Conservation (phyloP, 2,113 vertebrate genomes). For the human region DNA sequence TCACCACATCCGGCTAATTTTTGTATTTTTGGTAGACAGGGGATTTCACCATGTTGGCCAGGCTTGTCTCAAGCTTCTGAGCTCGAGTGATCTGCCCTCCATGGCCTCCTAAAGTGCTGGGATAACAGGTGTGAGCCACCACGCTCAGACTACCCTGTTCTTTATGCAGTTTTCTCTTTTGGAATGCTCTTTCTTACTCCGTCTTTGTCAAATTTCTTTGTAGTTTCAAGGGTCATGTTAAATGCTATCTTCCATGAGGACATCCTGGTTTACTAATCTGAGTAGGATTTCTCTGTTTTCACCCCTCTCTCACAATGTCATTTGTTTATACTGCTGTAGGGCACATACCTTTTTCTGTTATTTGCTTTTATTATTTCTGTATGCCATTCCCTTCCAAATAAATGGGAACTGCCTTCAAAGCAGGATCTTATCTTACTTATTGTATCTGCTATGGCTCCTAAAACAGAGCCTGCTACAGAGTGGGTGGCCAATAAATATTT, state of each 20-base stretch:
- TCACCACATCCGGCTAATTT: too few relatives aligned
- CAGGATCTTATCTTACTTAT: not conserved
- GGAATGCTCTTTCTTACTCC: not conserved
- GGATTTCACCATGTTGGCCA: too few relatives aligned
- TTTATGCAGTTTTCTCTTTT: not conserved
- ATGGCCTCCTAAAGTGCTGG: too few relatives aligned
- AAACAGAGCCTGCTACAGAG: not conserved
- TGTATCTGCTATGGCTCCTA: not conserved
- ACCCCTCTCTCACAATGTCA: not conserved
- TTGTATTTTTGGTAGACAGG: too few relatives aligned
- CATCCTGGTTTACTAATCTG: not conserved
- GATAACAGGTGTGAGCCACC: too few relatives aligned
- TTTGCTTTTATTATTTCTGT: not conserved
- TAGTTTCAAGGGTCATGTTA: not conserved
- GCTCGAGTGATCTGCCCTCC: too few relatives aligned
- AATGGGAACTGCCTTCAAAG: not conserved
- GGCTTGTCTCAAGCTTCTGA: too few relatives aligned
- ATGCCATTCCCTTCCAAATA: not conserved
- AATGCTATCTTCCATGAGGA: not conserved
- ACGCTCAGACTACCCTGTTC: not conserved
- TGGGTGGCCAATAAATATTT: not conserved
- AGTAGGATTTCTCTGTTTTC: not conserved
- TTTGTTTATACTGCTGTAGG: not conserved
- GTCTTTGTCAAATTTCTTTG: not conserved
- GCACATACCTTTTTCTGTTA: not conserved